Percentiles rank a stretch among this genome's conserved stretches.
Evolutionary conservation across 2,888 invertebrate genomes (phyloP).

Genomic region (Abrostola tripartita): DNA sequence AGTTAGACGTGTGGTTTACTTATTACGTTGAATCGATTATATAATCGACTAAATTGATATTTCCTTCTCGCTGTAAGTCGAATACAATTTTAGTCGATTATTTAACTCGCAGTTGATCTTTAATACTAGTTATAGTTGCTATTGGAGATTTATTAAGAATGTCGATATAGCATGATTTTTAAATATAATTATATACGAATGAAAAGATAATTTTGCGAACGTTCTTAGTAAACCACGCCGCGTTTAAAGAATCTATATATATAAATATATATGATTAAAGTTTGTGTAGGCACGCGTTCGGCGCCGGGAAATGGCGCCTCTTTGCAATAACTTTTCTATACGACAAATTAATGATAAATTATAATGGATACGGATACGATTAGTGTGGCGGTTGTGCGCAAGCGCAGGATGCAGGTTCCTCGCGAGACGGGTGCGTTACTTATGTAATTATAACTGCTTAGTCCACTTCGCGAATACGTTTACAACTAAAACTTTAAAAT

Average conservation of each 20-base stretch:
- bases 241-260: conserved; percentile 4
- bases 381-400: conserved; percentile 41
- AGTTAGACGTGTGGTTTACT: conserved; percentile 58
- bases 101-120: no score
- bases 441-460: not conserved
- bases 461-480: conserved; percentile 15
- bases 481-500: no score
- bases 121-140: not conserved
- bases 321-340: conserved; percentile 75
- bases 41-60: not conserved
- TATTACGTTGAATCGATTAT: conserved; percentile 34
- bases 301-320: conserved; percentile 42
- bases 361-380: conserved; percentile 33
- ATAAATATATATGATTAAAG: conserved; percentile 21
- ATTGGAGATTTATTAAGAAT: conserved; percentile 10
- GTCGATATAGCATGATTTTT: not conserved
- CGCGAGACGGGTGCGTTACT: conserved; percentile 10
- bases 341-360: conserved; percentile 53
- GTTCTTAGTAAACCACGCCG: conserved; percentile 33
- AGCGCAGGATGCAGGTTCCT: conserved; percentile 21
- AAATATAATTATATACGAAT: not conserved
- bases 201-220: conserved; percentile 7
- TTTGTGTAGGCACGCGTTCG: conserved; percentile 56
- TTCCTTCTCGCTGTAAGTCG: not conserved
- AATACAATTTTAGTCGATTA: no score